Percentiles rank a stretch among this genome's conserved stretches.
These are phyloP conservation scores for Metaphire vulgaris DNA, from an alignment of 1,140 invertebrate species.

Conservation along the genomic window DNA sequence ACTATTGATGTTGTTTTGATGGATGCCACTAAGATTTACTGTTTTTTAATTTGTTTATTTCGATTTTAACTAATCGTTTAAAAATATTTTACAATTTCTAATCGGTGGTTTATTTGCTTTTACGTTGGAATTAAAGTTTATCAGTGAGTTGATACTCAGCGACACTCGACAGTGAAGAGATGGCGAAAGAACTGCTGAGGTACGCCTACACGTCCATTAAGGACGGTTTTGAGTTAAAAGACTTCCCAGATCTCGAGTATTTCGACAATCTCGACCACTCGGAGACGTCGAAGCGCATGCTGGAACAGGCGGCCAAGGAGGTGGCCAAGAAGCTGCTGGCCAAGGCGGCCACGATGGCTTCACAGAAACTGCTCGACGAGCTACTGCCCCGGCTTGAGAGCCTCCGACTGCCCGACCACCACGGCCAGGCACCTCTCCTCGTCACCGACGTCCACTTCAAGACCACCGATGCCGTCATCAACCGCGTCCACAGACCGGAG, in stretches of 20 bases:
- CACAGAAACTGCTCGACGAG: conserved; percentile 12
- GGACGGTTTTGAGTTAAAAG: neutral
- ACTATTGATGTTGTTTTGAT: too few relatives aligned
- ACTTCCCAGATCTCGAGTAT: neutral
- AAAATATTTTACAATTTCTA: too few relatives aligned
- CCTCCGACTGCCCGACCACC: conserved; percentile 5
- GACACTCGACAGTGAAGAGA: too few relatives aligned
- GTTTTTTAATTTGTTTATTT: too few relatives aligned
- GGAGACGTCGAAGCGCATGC: conserved; percentile 5
- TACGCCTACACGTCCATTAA: neutral
- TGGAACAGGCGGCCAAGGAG: conserved; percentile 16
- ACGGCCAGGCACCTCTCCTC: conserved; percentile 1
- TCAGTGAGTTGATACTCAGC: too few relatives aligned
- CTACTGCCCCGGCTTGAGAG: conserved; percentile 14
- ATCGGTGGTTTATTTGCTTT: too few relatives aligned
- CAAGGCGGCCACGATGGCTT: neutral
- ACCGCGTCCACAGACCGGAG: neutral
- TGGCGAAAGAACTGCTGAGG: neutral
- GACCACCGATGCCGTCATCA: neutral
- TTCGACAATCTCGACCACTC: neutral
- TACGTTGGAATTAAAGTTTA: too few relatives aligned
- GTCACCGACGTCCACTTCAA: neutral
- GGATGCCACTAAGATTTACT: too few relatives aligned
- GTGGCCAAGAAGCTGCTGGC: conserved; percentile 10
- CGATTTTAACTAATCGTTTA: too few relatives aligned